Percentiles rank a stretch among this genome's conserved stretches.
These are phyloP conservation scores for Macquaria ambigua DNA, from an alignment of 2,113 vertebrate species.

Conservation along the genomic window DNA sequence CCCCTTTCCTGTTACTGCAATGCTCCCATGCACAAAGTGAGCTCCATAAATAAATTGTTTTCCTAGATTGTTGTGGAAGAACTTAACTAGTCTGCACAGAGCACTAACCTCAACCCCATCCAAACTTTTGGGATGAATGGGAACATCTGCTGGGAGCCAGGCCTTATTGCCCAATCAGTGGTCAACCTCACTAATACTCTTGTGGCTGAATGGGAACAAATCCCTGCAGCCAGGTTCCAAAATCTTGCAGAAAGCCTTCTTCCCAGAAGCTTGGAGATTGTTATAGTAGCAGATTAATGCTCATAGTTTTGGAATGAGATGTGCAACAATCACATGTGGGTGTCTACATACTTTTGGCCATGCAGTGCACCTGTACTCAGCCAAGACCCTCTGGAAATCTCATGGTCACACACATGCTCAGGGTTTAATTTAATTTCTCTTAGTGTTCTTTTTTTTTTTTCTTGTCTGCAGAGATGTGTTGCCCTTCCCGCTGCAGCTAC, in stretches of 20 bases:
- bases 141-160: too few species aligned
- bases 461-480: conserved; percentile 87
- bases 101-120: too few species aligned
- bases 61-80: neutral
- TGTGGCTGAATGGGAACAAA: too few species aligned
- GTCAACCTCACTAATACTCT: neutral
- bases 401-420: neutral
- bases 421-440: neutral
- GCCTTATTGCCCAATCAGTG: neutral
- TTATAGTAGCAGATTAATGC: too few species aligned
- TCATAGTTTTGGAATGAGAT: neutral
- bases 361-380: neutral
- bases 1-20: neutral
- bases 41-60: neutral
- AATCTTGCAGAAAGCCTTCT: neutral
- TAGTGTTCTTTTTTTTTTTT: neutral
- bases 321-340: neutral
- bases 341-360: neutral
- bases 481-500: conserved; percentile 89
- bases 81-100: too few species aligned
- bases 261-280: neutral
- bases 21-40: neutral
- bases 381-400: neutral
- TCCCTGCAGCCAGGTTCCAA: neutral
- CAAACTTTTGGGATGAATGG: too few species aligned